Evolutionary conservation across 2,113 vertebrate species (phyloP).

Genomic region (Andinoacara biseriatus): DNA sequence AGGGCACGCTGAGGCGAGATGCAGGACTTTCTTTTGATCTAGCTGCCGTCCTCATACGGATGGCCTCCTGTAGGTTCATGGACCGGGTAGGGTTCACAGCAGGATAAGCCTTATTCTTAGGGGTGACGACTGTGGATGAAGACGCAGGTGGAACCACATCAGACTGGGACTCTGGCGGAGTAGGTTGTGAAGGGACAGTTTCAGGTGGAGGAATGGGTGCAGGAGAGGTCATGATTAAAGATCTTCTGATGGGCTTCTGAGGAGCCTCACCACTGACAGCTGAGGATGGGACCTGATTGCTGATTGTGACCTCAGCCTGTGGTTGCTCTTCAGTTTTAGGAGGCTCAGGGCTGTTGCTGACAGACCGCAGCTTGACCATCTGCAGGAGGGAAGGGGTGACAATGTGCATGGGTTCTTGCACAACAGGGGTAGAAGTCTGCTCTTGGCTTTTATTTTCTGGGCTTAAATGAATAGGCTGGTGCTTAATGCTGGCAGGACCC

Average conservation of each 20-base stretch:
- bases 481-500: conserved; percentile 16
- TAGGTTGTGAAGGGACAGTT: conserved; percentile 1
- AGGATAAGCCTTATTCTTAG: conserved; percentile 77
- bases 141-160: conserved; percentile 21
- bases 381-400: conserved; percentile 87
- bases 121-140: conserved; percentile 25
- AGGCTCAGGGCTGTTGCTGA: conserved; percentile 66
- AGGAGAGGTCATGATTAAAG: conserved; percentile 67
- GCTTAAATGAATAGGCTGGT: conserved; percentile 25
- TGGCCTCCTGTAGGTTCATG: conserved; percentile 85
- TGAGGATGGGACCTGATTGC: background rate
- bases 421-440: conserved; percentile 66
- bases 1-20: conserved; percentile 61
- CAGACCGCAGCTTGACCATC: conserved; percentile 87
- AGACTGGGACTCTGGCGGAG: conserved; percentile 34
- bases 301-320: conserved; percentile 32
- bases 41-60: conserved; percentile 85
- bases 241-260: conserved; percentile 88
- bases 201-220: conserved; percentile 32
- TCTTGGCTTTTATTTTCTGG: conserved; percentile 62
- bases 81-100: conserved; percentile 66
- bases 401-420: conserved; percentile 78
- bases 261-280: conserved; percentile 70
- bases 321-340: conserved; percentile 36
- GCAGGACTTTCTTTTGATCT: conserved; percentile 63